Conservation (phyloP, 2,888 invertebrate species). For the Diaprepes abbreviatus region DNA sequence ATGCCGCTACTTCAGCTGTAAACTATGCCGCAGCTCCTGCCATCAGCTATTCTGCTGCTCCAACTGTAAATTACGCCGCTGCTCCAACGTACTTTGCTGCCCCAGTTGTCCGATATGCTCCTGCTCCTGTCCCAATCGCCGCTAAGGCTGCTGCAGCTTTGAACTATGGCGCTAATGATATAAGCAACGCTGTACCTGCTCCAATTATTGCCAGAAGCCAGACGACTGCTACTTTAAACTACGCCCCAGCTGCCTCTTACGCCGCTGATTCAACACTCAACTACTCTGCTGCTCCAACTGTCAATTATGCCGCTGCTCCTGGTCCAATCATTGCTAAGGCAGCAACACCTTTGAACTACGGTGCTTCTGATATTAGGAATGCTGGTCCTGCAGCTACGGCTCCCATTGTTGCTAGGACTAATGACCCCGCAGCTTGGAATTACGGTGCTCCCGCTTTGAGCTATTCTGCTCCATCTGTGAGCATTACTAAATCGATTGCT, state of each 20-base stretch:
- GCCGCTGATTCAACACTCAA: constrained; percentile 30
- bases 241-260: constrained; percentile 21
- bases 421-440: constrained; percentile 21
- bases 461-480: constrained; percentile 19
- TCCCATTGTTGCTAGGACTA: constrained; percentile 33
- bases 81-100: constrained; percentile 36
- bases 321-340: constrained; percentile 36
- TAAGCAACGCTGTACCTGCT: constrained; percentile 39
- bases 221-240: constrained; percentile 24
- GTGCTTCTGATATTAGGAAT: constrained; percentile 23
- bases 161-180: not conserved
- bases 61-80: too few species aligned
- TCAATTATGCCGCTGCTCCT: too few species aligned
- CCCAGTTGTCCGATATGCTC: constrained; percentile 31
- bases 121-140: constrained; percentile 32
- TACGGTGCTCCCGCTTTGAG: constrained; percentile 3
- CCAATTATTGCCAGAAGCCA: constrained; percentile 36
- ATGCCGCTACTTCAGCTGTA: constrained; percentile 3
- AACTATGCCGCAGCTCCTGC: constrained; percentile 38
- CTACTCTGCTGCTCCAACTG: too few species aligned
- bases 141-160: constrained; percentile 20
- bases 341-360: constrained; percentile 1
- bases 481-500: constrained; percentile 33
- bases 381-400: constrained; percentile 24
- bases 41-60: constrained; percentile 7